Evolutionary conservation across 2,888 invertebrate genomes (phyloP), one percentile per base, ranked within the genome.

Genomic region (Leucozona laternaria): DNA sequence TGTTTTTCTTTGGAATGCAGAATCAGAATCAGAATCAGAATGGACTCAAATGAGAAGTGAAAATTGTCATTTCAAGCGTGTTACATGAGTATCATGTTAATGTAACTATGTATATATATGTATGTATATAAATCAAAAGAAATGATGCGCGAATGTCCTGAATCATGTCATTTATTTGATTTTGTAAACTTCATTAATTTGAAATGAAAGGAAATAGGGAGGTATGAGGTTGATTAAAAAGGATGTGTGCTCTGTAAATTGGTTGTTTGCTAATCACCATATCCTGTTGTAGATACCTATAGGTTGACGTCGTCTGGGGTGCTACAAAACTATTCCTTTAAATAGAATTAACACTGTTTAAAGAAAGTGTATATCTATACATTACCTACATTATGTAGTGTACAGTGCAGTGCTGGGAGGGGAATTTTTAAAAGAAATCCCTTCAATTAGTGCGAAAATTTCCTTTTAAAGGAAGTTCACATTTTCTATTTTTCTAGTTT

Each of bases 181-280:
- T 81, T 83, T 79, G 13, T 71, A 25, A 79, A 75, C 73, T 79
- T 83, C 75, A 83, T 83, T 79, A 79, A 57, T 62, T 78, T 48
- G 22, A 57, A 50, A 34, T 22, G 17, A 73, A 15, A 20, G 34
- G 45, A 20, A n/a, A n/a, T n/a, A n/a, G n/a, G n/a, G n/a, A n/a
- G n/a, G n/a, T n/a, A n/a, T n/a, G n/a, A n/a, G n/a, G n/a, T n/a
- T n/a, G n/a, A 68, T 78, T 78, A 72, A 73, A 78, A 78, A 53
- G 43, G 55, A 78, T 78, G 45, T 68, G 25, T 57, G 62, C 50
- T 60, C 37, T 71, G 37, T 17, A 45, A 62, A 37, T 22, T 45
- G 68, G 17, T 34, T 72, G 48, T 40, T 40, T 48, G n/a, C 50
- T 77, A 48, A 76, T 71, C 76, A 62, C 43, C 25, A 70, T 34